Percentiles rank a stretch among this genome's conserved stretches.
Conservation (phyloP, 2,113 vertebrate species). For the Vulpes ferrilata region DNA sequence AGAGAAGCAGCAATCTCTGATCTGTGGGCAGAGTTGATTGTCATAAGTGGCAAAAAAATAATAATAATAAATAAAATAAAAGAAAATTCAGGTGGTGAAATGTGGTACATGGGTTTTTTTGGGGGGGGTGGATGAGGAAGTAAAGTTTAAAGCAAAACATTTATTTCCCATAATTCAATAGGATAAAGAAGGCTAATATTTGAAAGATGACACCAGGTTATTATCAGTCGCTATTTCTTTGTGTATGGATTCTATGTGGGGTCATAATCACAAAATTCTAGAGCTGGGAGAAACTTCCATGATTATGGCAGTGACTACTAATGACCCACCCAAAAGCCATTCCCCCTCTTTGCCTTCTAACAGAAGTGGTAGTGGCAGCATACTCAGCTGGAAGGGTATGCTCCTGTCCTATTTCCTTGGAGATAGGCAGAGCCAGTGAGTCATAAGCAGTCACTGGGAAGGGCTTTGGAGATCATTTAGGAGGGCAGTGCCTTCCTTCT, state of each 20-base stretch:
- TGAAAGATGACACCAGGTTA: not conserved
- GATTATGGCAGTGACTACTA: not conserved
- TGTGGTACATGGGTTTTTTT: not conserved
- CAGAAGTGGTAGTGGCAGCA: not conserved
- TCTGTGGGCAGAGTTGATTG: not conserved
- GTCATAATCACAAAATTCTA: not conserved
- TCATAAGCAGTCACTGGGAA: not conserved
- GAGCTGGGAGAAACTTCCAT: not conserved
- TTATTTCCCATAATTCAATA: not conserved
- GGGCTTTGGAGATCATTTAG: not conserved
- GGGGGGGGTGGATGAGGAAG: not conserved
- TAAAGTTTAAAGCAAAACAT: constrained; percentile 3
- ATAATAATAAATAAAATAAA: too few species aligned
- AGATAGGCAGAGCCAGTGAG: not conserved
- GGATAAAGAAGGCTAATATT: not conserved
- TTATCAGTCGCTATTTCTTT: not conserved
- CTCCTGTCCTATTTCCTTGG: not conserved
- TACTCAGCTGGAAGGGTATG: not conserved
- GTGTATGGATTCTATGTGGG: not conserved
- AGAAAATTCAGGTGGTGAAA: not conserved
- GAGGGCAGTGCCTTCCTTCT: not conserved
- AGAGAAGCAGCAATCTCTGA: not conserved
- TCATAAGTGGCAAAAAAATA: not conserved
- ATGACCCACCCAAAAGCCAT: not conserved
- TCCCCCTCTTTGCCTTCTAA: not conserved